Percentiles rank a stretch among this genome's conserved stretches.
Evolutionary conservation across 1,140 invertebrate species (phyloP).

Genomic region (Centruroides sculpturatus): DNA sequence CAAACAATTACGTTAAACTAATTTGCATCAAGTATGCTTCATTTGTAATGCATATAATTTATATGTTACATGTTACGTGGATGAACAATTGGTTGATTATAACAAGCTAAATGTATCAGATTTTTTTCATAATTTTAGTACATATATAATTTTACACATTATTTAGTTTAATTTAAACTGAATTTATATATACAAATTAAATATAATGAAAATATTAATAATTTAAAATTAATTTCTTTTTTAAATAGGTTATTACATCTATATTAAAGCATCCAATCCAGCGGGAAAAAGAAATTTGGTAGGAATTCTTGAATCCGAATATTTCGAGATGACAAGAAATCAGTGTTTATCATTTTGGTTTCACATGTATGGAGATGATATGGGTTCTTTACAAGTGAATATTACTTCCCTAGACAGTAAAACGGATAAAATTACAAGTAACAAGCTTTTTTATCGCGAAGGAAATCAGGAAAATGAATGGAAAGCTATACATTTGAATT

Average conservation of each 20-base stretch:
- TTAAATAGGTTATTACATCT: constrained; percentile 11
- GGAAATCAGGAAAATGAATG: constrained; percentile 9
- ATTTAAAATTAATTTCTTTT: neutral
- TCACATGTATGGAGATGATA: constrained; percentile 18
- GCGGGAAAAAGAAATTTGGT: constrained; percentile 1
- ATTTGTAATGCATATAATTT: too few species aligned
- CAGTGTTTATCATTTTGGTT: constrained; percentile 18
- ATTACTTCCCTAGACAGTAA: constrained; percentile 2
- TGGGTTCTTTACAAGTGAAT: constrained; percentile 13
- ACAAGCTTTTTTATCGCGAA: neutral
- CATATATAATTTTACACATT: too few species aligned
- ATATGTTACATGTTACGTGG: too few species aligned
- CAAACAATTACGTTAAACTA: too few species aligned
- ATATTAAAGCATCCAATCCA: constrained; percentile 7
- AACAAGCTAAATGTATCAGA: too few species aligned
- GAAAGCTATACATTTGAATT: constrained; percentile 2
- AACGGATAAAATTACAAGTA: neutral
- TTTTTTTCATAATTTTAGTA: too few species aligned
- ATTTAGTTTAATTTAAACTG: too few species aligned
- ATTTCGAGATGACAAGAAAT: constrained; percentile 5
- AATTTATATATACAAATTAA: neutral
- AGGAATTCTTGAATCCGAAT: constrained; percentile 12
- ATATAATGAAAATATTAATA: neutral
- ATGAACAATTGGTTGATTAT: too few species aligned
- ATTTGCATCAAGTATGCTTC: too few species aligned